Evolutionary conservation across 1,140 invertebrate species (phyloP), one percentile per base, ranked within the genome.

Genomic region (Chionoecetes opilio): DNA sequence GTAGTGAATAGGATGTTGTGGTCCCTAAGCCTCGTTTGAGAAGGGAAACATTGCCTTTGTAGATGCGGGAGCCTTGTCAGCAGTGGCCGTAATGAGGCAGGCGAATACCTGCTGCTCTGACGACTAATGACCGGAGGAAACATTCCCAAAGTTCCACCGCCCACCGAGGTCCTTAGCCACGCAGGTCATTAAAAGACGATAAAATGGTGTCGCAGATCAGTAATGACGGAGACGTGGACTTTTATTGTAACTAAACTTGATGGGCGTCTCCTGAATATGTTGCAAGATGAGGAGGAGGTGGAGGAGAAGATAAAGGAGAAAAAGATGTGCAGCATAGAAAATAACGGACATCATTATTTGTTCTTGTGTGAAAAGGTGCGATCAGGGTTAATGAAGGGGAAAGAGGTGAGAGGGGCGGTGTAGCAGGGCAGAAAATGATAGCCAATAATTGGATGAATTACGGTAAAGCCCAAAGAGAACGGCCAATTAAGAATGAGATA

Each of bases 111-210:
- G 86, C 35, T 37, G 86, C 35, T 11, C 26, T 37, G 86, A 9
- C 86, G 86, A 88, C 86, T 88, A 88, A 88, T 88, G 86, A 88
- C 86, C 86, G 38, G 26, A 88, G 35, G 86, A 41, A n/a, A 88
- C 86, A 88, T 88, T 88, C 86, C 86, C 32, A 21, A 38, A 35
- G 86, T 88, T 88, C 86, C 86, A 88, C 32, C 86, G 86, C 86
- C 86, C 86, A 88, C 86, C 11, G 32, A 38, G 38, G 86, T 88
- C 21, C 37, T 41, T 26, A 29, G 86, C 32, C 35, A 35, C 35
- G 86, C 86, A 26, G 86, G 86, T 88, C 86, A 88, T 88, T 88
- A 88, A 88, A 88, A 88, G 38, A 41, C 86, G 86, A 88, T 88
- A 88, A 88, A 88, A 17, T 37, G 86, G 86, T 88, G 86, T 88